Evolutionary conservation across 2,797 vertebrate species (phyloP), one percentile per base, ranked within the genome.

Genomic region (Uromys caudimaculatus): DNA sequence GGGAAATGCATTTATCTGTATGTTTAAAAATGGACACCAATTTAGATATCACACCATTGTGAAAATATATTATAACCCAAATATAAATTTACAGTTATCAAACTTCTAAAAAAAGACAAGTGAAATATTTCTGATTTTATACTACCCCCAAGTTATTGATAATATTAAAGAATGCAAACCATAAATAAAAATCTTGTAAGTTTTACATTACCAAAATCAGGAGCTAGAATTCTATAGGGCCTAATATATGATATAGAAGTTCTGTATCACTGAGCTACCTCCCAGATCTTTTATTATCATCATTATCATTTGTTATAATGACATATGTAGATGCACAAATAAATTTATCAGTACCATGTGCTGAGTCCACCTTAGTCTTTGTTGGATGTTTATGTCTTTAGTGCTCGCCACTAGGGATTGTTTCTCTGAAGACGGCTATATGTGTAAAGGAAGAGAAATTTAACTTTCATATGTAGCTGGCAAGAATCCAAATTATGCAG

Each of bases 401-500:
- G 27, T 60, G 4, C 14, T 62, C 8, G 14, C 1, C 81, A 62
- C 9, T 44, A 44, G 58, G 58, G 27, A 44, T 62, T 62, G 9
- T 4, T 10, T 32, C 38, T 21, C 7, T 41, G 2, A 24, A 32
- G 88, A 90, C 24, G 32, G 71, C 32, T 83, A n/a, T 23, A 86
- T 82, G 76, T 77, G 62, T 23, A 95, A 82, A 27, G 0, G 76
- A 56, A 14, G 90, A 90, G 27, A 87, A 54, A 56, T 94, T 69
- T 58, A 89, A 81, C 52, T 86, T 84, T 81, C 44, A 82, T 47
- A 86, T 3, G 8, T 78, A 78, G 3, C 56, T 94, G n/a, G n/a
- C 52, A 32, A 56, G 23, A 79, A 77, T 95, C 27, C 7, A 93
- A 90, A 90, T 88, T 88, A 50, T 58, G 6, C 60, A 97, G 60